Percentiles rank a stretch among this genome's conserved stretches.
phyloP scores from a whole-genome alignment of 1,140 invertebrate species.

The Paracyclopina nana region DNA sequence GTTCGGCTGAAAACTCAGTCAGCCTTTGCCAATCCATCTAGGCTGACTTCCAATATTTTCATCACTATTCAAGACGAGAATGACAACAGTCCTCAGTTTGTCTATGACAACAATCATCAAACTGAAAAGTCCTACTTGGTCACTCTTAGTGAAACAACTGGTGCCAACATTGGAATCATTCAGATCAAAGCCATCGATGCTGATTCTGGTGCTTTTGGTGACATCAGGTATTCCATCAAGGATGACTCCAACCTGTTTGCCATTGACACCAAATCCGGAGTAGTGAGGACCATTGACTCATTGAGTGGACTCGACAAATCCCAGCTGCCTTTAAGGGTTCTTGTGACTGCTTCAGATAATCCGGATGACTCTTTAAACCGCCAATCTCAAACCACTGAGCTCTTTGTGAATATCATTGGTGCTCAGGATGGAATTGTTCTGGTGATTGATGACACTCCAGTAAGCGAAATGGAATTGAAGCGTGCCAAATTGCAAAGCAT shows the following conservation, averaged over 20 bases:
- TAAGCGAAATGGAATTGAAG: not conserved
- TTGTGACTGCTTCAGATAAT: not conserved
- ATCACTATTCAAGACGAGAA: slow-evolving; percentile 2
- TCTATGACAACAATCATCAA: not conserved
- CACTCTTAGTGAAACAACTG: too few species aligned
- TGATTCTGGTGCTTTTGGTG: too few species aligned
- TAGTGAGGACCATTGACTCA: not conserved
- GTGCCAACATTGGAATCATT: too few species aligned
- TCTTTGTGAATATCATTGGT: not conserved
- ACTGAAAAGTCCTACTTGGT: too few species aligned
- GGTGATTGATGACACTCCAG: not conserved
- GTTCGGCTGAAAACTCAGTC: not conserved
- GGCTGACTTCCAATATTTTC: not conserved
- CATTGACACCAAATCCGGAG: not conserved
- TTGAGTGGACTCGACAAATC: not conserved
- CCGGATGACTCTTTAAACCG: not conserved
- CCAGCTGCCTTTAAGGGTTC: not conserved
- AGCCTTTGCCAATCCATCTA: slow-evolving; percentile 6
- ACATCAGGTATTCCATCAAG: too few species aligned
- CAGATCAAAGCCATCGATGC: too few species aligned
- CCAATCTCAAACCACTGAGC: not conserved
- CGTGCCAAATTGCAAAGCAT: not conserved
- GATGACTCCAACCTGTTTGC: too few species aligned
- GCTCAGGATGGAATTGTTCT: slow-evolving; percentile 1
- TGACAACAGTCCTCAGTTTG: slow-evolving; percentile 6